Base-by-base conservation (phyloP, 2,113 vertebrate species). In the Hipposideros armiger region DNA sequence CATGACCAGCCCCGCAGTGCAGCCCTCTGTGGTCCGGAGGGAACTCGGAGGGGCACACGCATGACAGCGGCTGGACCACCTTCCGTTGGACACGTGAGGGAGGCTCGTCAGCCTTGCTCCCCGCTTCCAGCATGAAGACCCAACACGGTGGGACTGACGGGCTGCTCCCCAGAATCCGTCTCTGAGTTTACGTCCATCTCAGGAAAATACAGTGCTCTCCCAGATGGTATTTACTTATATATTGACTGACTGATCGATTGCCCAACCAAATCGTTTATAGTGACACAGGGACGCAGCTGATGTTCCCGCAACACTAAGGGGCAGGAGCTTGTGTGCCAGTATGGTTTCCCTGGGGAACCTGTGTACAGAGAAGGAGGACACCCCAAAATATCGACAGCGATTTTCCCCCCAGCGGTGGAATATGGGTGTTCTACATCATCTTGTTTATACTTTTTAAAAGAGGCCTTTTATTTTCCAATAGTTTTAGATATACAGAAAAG, bases 321-420 rank as follows among this genome's bases (percentile, higher is more conserved):
- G 3, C 15, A 0, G 9, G 42, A 8, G 13, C 30, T 0, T 2
- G 30, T 1, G 8, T 1, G 14, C 4, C 47, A 9, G 4, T 1
- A 0, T 0, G 60, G 5, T 5, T 6, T 32, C 36, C 1, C 26
- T 11, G 11, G 11, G 0, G 4, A 1, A 14, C 4, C 28, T 0
- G 11, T 7, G 32, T 4, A 9, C 24, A 3, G 64, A 54, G 32
- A 4, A 5, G 30, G 2, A 0, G 56, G 5, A 8, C 0, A 4
- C 1, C 0, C 2, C 0, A 0, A 2, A 4, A 2, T 0, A 11
- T 0, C 1, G 14, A 4, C 19, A 15, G 50, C 0, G 3, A 7
- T 0, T 3, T 17, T 32, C 54, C 3, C 3, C 70, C 47, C 4
- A 0, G 20, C 0, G 8, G 24, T 5, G 20, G 28, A 3, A 11